These are phyloP conservation scores for Pocillopora damicornis DNA, from an alignment of 64 coral and sea anemone genomes.

Conservation along the genomic window DNA sequence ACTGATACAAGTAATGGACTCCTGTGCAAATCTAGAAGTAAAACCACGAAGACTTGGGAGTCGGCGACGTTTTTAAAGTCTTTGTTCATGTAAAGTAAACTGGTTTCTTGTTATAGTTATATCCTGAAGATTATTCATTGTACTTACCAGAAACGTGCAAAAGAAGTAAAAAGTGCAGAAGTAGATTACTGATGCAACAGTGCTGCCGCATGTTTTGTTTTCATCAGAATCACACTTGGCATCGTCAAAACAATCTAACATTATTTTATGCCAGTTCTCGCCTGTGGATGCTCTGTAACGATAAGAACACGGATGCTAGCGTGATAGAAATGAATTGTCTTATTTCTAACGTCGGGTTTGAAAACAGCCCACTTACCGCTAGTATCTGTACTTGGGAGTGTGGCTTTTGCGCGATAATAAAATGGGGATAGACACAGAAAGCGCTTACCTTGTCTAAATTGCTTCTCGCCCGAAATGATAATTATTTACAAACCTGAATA, in stretches of 20 bases:
- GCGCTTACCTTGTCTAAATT: no score
- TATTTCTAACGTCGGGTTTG: neutral
- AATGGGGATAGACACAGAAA: no score
- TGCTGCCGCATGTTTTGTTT: conserved; percentile 64
- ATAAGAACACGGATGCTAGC: neutral
- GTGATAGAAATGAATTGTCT: neutral
- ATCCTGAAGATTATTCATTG: neutral
- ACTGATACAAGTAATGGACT: no score
- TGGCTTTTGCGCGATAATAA: no score
- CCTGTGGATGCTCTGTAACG: conserved; percentile 79
- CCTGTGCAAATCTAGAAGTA: no score
- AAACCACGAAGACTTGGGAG: no score
- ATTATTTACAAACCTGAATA: conserved; percentile 64
- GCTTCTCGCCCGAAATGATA: neutral
- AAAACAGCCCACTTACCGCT: no score
- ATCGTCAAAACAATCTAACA: conserved; percentile 80
- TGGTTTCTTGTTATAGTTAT: neutral
- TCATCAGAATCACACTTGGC: conserved; percentile 51
- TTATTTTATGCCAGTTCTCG: conserved; percentile 95
- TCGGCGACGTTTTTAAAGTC: no score
- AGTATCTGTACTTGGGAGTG: no score
- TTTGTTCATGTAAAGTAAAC: no score
- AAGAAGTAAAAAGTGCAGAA: conserved; percentile 98
- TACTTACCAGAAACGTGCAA: conserved; percentile 96
- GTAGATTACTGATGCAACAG: conserved; percentile 83